Percentiles rank a stretch among this genome's conserved stretches.
These are phyloP conservation scores for Mesorhabditis belari DNA, from an alignment of 2,888 invertebrate species.

Conservation along the genomic window DNA sequence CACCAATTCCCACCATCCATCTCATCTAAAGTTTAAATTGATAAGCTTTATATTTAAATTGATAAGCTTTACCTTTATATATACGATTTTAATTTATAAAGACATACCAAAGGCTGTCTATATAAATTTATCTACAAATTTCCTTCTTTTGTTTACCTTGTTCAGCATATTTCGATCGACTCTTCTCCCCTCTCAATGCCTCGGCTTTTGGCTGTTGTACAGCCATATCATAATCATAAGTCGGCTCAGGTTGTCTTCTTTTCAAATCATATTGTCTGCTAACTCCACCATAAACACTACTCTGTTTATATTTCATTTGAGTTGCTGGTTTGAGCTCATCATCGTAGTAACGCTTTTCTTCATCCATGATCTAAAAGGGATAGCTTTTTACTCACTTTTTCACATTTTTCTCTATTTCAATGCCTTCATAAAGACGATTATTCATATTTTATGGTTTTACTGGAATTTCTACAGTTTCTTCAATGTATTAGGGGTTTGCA, in stretches of 20 bases:
- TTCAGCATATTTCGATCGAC: background rate
- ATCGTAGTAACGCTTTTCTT: background rate
- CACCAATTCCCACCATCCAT: conserved; percentile 30
- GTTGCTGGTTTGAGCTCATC: background rate
- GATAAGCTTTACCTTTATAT: no score
- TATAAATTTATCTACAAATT: no score
- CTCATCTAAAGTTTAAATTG: background rate
- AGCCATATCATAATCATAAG: background rate
- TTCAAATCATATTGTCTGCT: background rate
- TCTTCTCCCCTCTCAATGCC: background rate
- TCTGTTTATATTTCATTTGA: background rate
- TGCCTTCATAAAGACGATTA: no score
- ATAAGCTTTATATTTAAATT: background rate
- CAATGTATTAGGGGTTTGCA: no score
- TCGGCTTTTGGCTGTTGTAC: background rate
- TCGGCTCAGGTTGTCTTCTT: background rate
- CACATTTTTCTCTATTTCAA: no score
- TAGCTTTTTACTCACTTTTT: no score
- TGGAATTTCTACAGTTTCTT: no score
- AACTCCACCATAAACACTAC: background rate
- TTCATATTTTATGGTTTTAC: no score
- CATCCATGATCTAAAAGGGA: background rate
- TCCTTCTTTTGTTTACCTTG: background rate
- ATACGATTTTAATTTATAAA: no score
- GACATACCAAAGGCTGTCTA: no score